These are phyloP conservation scores for Drosophila sucinea DNA, from an alignment of 1,140 invertebrate genomes.

Conservation along the genomic window DNA sequence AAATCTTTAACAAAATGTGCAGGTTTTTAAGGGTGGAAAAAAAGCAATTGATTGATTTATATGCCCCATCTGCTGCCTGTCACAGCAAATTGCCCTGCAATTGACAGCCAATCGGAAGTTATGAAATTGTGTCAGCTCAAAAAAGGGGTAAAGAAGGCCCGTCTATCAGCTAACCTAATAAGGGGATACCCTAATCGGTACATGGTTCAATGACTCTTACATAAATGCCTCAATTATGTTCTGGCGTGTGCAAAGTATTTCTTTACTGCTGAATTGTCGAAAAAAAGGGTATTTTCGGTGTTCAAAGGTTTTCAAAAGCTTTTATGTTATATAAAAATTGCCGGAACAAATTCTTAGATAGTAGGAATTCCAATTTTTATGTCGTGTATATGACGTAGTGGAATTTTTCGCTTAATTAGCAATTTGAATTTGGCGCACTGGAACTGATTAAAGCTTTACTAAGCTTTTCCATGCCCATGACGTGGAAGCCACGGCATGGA, in stretches of 20 bases:
- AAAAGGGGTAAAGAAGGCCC: not conserved
- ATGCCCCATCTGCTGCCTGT: constrained; percentile 1
- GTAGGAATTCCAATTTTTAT: not conserved
- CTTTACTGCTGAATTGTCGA: not conserved
- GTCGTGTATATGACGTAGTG: not conserved
- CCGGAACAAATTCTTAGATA: not conserved
- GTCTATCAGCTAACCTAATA: not conserved
- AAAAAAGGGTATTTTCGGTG: not conserved
- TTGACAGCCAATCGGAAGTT: constrained; percentile 20
- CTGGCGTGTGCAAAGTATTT: not conserved
- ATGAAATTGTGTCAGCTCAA: constrained; percentile 1
- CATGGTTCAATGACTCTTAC: not conserved
- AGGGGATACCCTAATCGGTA: not conserved
- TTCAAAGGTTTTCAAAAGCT: not conserved
- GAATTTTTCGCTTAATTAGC: constrained; percentile 1
- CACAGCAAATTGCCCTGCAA: not conserved
- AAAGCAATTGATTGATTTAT: not conserved
- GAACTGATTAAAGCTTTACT: not conserved
- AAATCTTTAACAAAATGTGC: constrained; percentile 30
- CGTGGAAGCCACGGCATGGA: constrained; percentile 12
- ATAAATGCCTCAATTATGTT: not conserved
- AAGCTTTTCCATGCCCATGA: constrained; percentile 5
- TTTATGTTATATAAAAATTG: not conserved
- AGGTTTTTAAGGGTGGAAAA: constrained; percentile 13
- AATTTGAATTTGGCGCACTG: constrained; percentile 23